These are phyloP conservation scores for Drosophila maculinotata DNA, from an alignment of 2,888 invertebrate genomes.

Conservation along the genomic window DNA sequence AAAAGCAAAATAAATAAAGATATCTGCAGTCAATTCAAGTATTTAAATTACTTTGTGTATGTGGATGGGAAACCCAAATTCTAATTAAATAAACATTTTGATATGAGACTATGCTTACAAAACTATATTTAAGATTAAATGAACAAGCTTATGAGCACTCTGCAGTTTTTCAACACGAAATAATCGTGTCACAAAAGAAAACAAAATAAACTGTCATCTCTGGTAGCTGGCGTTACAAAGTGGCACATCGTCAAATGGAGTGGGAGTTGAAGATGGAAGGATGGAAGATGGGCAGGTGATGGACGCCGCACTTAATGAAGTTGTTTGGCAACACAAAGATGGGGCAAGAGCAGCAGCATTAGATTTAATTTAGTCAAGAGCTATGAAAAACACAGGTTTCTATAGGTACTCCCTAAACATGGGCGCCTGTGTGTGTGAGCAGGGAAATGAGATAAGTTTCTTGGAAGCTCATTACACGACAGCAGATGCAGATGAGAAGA, in stretches of 20 bases:
- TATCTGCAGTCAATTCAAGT: too few relatives aligned
- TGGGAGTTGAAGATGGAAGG: conserved; percentile 9
- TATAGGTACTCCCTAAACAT: conserved; percentile 39
- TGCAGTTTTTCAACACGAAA: too few relatives aligned
- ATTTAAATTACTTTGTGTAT: too few relatives aligned
- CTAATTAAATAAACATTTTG: too few relatives aligned
- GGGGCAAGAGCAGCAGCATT: conserved; percentile 51
- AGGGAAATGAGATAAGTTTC: conserved; percentile 54
- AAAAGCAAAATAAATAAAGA: too few relatives aligned
- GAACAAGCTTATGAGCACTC: too few relatives aligned
- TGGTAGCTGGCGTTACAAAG: conserved; percentile 24
- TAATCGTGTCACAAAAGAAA: conserved; percentile 26
- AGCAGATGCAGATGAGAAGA: conserved; percentile 7
- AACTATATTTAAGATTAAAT: too few relatives aligned
- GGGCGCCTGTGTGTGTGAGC: conserved; percentile 20
- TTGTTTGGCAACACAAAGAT: conserved; percentile 48
- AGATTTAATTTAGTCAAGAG: conserved; percentile 68
- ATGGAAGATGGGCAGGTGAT: conserved; percentile 6
- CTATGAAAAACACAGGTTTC: conserved; percentile 48
- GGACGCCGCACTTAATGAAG: conserved; percentile 62
- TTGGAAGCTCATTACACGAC: conserved; percentile 44
- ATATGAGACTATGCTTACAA: too few relatives aligned
- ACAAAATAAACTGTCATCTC: background rate
- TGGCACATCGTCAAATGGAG: conserved; percentile 51
- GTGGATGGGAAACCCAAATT: too few relatives aligned